A percentile compares a stretch with the other conserved stretches of the same genome.
Conservation (phyloP, 2,888 invertebrate species). For the Cheilosia scutellata region DNA sequence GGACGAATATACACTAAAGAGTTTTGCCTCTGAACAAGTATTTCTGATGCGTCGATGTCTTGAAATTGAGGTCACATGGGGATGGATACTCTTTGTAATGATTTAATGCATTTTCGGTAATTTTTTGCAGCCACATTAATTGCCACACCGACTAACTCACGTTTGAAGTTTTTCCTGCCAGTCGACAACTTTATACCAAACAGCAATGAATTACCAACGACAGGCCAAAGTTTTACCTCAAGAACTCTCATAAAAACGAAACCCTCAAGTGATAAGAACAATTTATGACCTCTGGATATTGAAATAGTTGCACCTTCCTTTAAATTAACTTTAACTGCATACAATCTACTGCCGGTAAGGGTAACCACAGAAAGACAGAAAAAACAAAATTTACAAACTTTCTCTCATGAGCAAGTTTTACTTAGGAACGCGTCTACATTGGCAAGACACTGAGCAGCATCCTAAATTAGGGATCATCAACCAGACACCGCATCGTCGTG, state of each 20-base stretch:
- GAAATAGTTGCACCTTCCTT: constrained; percentile 36
- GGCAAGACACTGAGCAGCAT: not conserved
- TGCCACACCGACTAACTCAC: not conserved
- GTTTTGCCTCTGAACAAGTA: not conserved
- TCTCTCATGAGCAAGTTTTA: not conserved
- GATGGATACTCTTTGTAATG: not conserved
- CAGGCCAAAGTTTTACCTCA: constrained; percentile 27
- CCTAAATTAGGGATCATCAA: constrained; percentile 43
- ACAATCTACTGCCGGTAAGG: not conserved
- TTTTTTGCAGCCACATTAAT: not conserved
- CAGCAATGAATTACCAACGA: constrained; percentile 5
- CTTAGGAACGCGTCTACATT: constrained; percentile 9
- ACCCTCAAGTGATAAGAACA: constrained; percentile 47
- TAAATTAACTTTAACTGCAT: constrained; percentile 3
- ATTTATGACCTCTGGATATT: constrained; percentile 59
- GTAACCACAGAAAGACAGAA: no score
- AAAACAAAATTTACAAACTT: not conserved
- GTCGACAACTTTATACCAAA: not conserved
- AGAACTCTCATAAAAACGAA: constrained; percentile 9
- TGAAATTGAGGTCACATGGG: not conserved
- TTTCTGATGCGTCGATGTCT: not conserved
- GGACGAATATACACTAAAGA: no score
- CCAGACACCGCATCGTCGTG: constrained; percentile 4
- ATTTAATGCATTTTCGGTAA: not conserved
- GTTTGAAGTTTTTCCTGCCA: not conserved